Conservation (phyloP, 2,113 vertebrate genomes). For the Hystrix cristata region DNA sequence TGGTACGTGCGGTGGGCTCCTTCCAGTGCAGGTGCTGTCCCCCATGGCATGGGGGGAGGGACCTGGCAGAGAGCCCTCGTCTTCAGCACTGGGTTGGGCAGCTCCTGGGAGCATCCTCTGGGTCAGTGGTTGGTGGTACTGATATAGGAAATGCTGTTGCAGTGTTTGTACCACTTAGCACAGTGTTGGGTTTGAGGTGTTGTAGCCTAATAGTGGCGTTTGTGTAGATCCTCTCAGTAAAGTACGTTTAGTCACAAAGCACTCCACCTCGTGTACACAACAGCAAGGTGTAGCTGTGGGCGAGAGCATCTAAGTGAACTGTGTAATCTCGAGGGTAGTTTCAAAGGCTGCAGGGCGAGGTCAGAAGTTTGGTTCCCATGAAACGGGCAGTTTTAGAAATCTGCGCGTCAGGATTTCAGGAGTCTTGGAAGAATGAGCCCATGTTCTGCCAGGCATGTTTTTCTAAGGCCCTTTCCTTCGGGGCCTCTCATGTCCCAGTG, state of each 20-base stretch:
- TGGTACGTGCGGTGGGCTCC: neutral
- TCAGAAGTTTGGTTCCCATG: neutral
- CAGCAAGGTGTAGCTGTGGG: neutral
- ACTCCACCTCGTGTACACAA: neutral
- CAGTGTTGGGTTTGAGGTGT: neutral
- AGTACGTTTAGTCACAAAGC: slow-evolving; percentile 20
- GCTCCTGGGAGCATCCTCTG: neutral
- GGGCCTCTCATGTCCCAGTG: neutral
- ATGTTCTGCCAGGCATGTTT: neutral
- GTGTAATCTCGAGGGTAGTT: neutral
- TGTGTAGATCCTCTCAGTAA: neutral
- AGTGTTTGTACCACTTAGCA: slow-evolving; percentile 7
- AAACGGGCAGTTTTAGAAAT: neutral
- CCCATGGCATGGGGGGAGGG: neutral
- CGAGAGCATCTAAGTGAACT: neutral
- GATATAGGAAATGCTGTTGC: neutral
- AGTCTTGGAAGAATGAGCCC: neutral
- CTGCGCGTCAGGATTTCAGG: neutral
- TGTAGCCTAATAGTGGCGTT: slow-evolving; percentile 23
- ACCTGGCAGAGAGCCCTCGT: neutral
- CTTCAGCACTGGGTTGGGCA: too few relatives aligned
- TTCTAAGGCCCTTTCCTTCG: neutral
- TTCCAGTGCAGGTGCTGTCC: neutral
- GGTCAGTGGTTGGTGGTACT: neutral
- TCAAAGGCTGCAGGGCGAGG: neutral